A percentile compares a stretch with the other conserved stretches of the same genome.
These are phyloP conservation scores for Tenthredo scrophulariae DNA, from an alignment of 2,888 invertebrate species.

Conservation along the genomic window DNA sequence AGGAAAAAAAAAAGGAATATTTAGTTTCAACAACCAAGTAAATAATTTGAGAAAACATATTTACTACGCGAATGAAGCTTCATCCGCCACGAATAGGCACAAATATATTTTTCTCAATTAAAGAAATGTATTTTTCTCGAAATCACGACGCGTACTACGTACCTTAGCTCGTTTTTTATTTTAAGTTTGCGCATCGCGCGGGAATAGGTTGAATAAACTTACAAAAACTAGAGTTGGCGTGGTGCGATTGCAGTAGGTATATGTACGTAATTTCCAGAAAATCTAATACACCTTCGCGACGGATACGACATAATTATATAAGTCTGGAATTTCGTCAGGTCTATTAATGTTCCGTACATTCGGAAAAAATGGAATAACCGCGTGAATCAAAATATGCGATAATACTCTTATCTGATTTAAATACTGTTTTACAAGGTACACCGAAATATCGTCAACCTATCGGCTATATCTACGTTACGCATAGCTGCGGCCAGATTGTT, in stretches of 20 bases:
- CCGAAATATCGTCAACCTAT: neutral
- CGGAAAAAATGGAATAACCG: neutral
- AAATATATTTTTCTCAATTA: neutral
- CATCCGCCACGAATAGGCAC: neutral
- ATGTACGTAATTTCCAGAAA: no score
- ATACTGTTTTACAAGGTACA: neutral
- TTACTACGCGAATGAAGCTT: neutral
- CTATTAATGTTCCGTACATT: neutral
- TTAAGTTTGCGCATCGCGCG: neutral
- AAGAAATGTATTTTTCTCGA: neutral
- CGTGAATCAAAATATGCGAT: neutral
- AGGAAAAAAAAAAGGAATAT: neutral
- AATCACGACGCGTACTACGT: neutral
- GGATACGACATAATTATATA: neutral
- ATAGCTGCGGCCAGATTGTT: neutral
- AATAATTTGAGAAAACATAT: neutral
- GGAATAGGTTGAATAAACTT: no score
- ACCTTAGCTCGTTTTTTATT: neutral
- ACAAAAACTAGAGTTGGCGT: no score
- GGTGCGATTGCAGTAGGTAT: no score
- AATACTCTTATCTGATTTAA: neutral
- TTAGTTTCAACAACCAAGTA: neutral
- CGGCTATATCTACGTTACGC: no score
- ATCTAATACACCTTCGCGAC: no score
- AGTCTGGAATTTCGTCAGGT: neutral